These are phyloP conservation scores for Enteromius unitaeniatus DNA, from an alignment of 2,797 vertebrate species.

Conservation along the genomic window DNA sequence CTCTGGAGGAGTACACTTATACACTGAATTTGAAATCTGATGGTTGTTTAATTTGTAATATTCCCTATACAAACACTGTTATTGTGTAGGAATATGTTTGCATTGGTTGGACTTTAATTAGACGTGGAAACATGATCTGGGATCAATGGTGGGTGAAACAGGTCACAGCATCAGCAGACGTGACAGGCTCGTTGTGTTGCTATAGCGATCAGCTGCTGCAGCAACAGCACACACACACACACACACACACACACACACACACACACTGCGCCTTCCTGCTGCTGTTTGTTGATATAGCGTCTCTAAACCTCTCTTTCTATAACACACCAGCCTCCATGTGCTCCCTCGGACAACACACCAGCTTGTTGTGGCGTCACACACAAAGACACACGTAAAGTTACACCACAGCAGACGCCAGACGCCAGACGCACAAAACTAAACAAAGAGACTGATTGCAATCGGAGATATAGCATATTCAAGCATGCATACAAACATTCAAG, in stretches of 20 bases:
- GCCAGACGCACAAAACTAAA: neutral
- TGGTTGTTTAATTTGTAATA: neutral
- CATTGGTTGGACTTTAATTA: slow-evolving; percentile 27
- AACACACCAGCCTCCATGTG: neutral
- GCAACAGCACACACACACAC: slow-evolving; percentile 43
- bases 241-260: slow-evolving; percentile 34
- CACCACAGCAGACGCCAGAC: slow-evolving; percentile 42
- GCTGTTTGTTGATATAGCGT: slow-evolving; percentile 46
- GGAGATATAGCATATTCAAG: neutral
- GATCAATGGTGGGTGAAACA: slow-evolving; percentile 42
- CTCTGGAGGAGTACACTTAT: neutral
- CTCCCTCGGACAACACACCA: slow-evolving; percentile 14
- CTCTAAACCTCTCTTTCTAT: neutral
- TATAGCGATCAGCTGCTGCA: slow-evolving; percentile 39
- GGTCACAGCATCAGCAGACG: slow-evolving; percentile 44
- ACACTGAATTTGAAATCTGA: neutral
- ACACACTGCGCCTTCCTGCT: slow-evolving; percentile 24
- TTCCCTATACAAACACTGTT: neutral
- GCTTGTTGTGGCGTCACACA: neutral
- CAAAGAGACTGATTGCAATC: slow-evolving; percentile 30
- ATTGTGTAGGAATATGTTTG: neutral
- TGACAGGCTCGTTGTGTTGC: slow-evolving; percentile 48
- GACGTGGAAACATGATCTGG: slow-evolving; percentile 28
- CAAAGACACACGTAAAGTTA: slow-evolving; percentile 25
- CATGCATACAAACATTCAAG: neutral